phyloP scores from a whole-genome alignment of 2,888 invertebrate species.

The Sisyra terminalis region DNA sequence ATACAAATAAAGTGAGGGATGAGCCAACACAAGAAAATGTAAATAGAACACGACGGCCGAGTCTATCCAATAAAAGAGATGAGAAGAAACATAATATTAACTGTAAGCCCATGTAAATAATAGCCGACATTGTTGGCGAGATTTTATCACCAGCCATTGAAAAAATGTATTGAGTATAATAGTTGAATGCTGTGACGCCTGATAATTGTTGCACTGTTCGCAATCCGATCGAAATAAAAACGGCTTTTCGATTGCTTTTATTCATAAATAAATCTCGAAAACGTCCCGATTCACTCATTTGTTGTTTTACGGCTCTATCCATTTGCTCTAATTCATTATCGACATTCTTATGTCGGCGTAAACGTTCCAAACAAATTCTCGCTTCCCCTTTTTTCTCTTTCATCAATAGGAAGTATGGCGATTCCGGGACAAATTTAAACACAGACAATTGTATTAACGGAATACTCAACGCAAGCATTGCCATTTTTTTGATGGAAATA shows the following conservation, averaged over 20 bases:
- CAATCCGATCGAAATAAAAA: slow-evolving; percentile 41
- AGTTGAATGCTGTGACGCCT: slow-evolving; percentile 43
- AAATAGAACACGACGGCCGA: slow-evolving; percentile 35
- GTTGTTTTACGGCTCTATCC: slow-evolving; percentile 19
- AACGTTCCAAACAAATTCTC: slow-evolving; percentile 25
- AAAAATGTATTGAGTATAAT: slow-evolving; percentile 38
- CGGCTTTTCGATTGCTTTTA: slow-evolving; percentile 40
- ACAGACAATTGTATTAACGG: slow-evolving; percentile 29
- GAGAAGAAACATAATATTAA: slow-evolving; percentile 37
- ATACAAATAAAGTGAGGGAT: slow-evolving; percentile 23
- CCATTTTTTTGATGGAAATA: slow-evolving; percentile 30
- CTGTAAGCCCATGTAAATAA: slow-evolving; percentile 30
- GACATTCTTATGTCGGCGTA: slow-evolving; percentile 22
- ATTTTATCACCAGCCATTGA: slow-evolving; percentile 24
- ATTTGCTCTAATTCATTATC: slow-evolving; percentile 25
- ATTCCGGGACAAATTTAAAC: slow-evolving; percentile 38
- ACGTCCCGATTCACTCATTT: slow-evolving; percentile 33
- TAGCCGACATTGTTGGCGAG: slow-evolving; percentile 22
- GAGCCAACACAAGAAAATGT: slow-evolving; percentile 30
- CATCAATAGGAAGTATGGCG: slow-evolving; percentile 32
- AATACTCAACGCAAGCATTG: slow-evolving; percentile 28
- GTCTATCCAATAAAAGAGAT: slow-evolving; percentile 37
- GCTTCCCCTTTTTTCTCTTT: slow-evolving; percentile 28
- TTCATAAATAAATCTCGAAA: slow-evolving; percentile 36
- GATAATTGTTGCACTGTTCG: slow-evolving; percentile 35